These are phyloP conservation scores for Chaetura pelagica DNA, from an alignment of 2,113 vertebrate species.

Conservation along the genomic window DNA sequence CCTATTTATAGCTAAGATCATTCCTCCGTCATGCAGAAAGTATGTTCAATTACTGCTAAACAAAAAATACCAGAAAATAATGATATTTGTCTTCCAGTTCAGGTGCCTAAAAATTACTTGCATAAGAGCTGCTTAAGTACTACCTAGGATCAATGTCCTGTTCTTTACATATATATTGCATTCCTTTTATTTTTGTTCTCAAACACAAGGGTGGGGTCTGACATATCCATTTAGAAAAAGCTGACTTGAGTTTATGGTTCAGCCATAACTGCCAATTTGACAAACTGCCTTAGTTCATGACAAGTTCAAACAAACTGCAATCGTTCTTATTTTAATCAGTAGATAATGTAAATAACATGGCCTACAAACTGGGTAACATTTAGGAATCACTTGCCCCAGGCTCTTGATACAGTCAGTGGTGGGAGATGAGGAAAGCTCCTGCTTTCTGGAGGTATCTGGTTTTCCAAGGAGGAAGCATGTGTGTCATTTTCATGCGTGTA, in stretches of 20 bases:
- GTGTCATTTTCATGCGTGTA: not conserved
- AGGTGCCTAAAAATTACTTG: not conserved
- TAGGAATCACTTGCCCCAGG: not conserved
- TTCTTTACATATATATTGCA: not conserved
- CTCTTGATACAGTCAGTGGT: not conserved
- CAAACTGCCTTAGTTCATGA: slow-evolving; percentile 11
- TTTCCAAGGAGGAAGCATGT: fast-evolving
- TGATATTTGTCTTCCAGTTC: not conserved
- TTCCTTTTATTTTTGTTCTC: not conserved
- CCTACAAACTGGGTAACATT: not conserved
- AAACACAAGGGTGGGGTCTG: not conserved
- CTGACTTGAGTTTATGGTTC: slow-evolving; percentile 9
- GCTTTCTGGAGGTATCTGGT: fast-evolving
- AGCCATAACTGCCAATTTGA: slow-evolving; percentile 11
- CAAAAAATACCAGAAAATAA: not conserved
- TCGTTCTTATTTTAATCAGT: slow-evolving; percentile 14
- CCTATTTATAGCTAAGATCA: slow-evolving; percentile 17
- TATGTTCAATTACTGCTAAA: not conserved
- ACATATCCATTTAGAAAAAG: not conserved
- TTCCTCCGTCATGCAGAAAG: not conserved
- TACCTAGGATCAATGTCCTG: not conserved
- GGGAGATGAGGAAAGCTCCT: not conserved
- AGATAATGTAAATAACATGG: not conserved
- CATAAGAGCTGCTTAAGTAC: not conserved
- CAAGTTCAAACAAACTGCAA: slow-evolving; percentile 20